phyloP scores from a whole-genome alignment of 1,140 invertebrate genomes.

The Notospermus geniculatus region DNA sequence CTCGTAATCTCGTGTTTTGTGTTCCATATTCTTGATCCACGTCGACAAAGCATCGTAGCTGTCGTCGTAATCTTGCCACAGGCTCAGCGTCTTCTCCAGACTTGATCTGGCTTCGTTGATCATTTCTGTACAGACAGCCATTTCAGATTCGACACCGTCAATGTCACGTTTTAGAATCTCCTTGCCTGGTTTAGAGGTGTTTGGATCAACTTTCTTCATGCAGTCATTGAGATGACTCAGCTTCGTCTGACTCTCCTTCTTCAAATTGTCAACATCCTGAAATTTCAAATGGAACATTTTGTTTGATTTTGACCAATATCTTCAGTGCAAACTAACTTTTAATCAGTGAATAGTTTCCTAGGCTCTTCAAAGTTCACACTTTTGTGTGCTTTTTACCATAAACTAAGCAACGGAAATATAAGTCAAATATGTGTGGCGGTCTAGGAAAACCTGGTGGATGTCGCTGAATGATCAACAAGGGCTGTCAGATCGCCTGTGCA shows the following conservation, averaged over 20 bases:
- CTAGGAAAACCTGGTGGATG: too few species aligned
- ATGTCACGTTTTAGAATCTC: constrained; percentile 73
- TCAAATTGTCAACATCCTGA: constrained; percentile 66
- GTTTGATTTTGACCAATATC: not conserved
- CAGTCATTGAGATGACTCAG: constrained; percentile 69
- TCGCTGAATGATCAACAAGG: too few species aligned
- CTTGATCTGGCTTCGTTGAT: constrained; percentile 51
- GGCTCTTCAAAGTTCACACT: too few species aligned
- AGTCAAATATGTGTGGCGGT: too few species aligned
- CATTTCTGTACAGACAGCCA: constrained; percentile 58
- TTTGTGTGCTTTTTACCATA: too few species aligned
- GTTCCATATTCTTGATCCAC: constrained; percentile 83
- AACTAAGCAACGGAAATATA: too few species aligned
- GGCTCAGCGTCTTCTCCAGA: constrained; percentile 70
- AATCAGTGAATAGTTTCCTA: too few species aligned
- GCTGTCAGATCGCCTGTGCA: too few species aligned
- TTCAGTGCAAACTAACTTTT: too few species aligned
- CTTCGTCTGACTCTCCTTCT: constrained; percentile 70
- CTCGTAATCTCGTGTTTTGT: constrained; percentile 79
- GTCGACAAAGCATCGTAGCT: constrained; percentile 74
- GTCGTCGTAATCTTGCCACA: constrained; percentile 86
- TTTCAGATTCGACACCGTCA: constrained; percentile 61
- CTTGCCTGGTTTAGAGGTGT: constrained; percentile 66
- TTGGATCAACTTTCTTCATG: constrained; percentile 70
- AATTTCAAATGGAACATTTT: constrained; percentile 12